A percentile compares a stretch with the other conserved stretches of the same genome.
These are phyloP conservation scores for Zoanthus sociatus DNA, from an alignment of 92 coral and sea anemone genomes.

Conservation along the genomic window DNA sequence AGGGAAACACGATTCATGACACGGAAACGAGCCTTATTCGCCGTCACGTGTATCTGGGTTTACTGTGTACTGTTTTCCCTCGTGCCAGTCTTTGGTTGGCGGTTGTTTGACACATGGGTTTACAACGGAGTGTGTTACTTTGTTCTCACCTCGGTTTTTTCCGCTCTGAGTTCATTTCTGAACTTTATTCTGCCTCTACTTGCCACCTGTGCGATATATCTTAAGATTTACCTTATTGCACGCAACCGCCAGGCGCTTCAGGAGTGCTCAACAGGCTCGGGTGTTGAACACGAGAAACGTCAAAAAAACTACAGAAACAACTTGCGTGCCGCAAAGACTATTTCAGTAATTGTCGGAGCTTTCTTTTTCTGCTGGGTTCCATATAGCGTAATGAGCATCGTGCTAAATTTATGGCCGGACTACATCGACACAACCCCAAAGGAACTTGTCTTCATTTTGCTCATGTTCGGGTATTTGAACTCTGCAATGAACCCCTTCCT, in stretches of 20 bases:
- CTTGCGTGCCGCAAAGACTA: conserved; percentile 77
- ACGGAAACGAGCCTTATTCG: conserved; percentile 54
- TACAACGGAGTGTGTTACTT: conserved; percentile 55
- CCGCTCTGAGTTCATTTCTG: conserved; percentile 52
- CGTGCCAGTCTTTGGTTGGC: conserved; percentile 67
- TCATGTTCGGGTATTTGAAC: conserved; percentile 85
- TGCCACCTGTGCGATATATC: conserved; percentile 62
- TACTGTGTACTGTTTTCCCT: conserved; percentile 69
- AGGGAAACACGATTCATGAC: conserved; percentile 79
- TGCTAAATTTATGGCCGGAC: conserved; percentile 41
- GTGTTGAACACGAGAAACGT: conserved; percentile 41
- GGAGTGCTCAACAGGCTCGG: conserved; percentile 36
- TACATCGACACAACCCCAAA: conserved; percentile 37
- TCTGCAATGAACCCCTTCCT: conserved; percentile 86
- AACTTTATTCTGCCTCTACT: conserved; percentile 65
- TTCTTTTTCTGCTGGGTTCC: conserved; percentile 86
- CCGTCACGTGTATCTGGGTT: conserved; percentile 62
- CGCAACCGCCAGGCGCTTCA: conserved; percentile 61
- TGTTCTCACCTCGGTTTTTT: conserved; percentile 53
- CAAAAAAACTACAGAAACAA: conserved; percentile 65
- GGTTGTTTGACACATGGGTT: conserved; percentile 27
- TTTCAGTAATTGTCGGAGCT: conserved; percentile 70
- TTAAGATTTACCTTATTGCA: conserved; percentile 71
- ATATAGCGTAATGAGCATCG: conserved; percentile 61
- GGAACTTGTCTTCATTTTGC: conserved; percentile 30